A percentile compares a stretch with the other conserved stretches of the same genome.
Conservation (phyloP, 1,140 invertebrate species). For the Melanaphis sacchari region DNA sequence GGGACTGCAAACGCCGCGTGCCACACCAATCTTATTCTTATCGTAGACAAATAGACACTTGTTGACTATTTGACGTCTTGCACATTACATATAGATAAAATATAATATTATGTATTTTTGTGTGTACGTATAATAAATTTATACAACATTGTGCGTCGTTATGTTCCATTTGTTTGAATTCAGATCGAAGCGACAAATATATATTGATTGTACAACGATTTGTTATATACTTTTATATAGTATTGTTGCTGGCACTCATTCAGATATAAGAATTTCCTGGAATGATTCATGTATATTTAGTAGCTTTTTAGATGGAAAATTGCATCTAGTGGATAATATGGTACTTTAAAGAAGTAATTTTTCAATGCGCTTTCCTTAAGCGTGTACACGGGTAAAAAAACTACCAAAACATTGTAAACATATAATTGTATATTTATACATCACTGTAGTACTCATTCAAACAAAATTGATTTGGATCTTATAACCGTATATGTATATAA, state of each 20-base stretch:
- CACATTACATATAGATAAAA: not conserved
- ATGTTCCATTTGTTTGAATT: not conserved
- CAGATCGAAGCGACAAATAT: not conserved
- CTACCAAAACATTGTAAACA: not conserved
- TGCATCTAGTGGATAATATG: not conserved
- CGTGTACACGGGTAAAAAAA: not conserved
- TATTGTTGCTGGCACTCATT: not conserved
- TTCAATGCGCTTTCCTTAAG: not conserved
- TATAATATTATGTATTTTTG: not conserved
- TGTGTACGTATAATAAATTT: not conserved
- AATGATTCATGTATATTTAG: not conserved
- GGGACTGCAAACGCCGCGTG: not conserved
- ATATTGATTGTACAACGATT: not conserved
- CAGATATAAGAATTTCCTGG: not conserved
- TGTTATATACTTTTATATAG: not conserved
- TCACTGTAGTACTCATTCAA: not conserved
- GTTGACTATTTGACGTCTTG: not conserved
- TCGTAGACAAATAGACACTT: conserved; percentile 12
- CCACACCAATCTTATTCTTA: not conserved
- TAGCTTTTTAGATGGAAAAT: not conserved
- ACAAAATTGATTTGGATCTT: not conserved
- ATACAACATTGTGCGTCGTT: not conserved
- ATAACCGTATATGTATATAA: not conserved
- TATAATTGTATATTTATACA: not conserved
- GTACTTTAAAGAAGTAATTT: not conserved